Conservation (phyloP, 2,797 vertebrate genomes). For the Coregonus suidteri region DNA sequence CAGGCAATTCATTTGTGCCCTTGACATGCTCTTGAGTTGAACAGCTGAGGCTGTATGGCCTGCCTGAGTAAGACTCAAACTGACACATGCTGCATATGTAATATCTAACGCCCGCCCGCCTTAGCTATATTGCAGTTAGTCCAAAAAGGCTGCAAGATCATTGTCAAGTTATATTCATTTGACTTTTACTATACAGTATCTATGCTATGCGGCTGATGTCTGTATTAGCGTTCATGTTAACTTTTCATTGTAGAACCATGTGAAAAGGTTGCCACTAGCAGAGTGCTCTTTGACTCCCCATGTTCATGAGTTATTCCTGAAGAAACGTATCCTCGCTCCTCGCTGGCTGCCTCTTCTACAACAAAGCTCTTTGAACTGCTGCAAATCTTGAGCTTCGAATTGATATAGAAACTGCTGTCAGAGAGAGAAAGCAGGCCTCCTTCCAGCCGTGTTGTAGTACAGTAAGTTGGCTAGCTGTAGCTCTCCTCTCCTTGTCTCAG, state of each 20-base stretch:
- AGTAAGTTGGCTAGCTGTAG: neutral
- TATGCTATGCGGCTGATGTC: neutral
- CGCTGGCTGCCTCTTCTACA: neutral
- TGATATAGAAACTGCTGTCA: neutral
- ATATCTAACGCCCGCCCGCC: too few relatives aligned
- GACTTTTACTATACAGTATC: neutral
- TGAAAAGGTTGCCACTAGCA: too few relatives aligned
- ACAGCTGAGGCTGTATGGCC: neutral
- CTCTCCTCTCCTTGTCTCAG: neutral
- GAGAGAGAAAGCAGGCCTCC: neutral
- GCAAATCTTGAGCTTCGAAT: neutral
- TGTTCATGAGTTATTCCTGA: too few relatives aligned
- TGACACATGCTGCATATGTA: neutral
- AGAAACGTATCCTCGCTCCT: neutral
- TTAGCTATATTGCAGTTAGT: neutral
- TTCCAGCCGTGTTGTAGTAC: neutral
- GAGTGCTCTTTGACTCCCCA: too few relatives aligned
- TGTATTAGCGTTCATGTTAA: too few relatives aligned
- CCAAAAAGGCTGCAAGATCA: neutral
- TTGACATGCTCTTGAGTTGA: neutral
- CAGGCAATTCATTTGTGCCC: neutral
- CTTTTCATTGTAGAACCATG: too few relatives aligned
- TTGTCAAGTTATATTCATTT: neutral
- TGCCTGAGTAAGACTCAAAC: neutral
- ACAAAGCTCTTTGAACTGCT: neutral